phyloP scores from a whole-genome alignment of 1,140 invertebrate species.

The Drosophila miranda region DNA sequence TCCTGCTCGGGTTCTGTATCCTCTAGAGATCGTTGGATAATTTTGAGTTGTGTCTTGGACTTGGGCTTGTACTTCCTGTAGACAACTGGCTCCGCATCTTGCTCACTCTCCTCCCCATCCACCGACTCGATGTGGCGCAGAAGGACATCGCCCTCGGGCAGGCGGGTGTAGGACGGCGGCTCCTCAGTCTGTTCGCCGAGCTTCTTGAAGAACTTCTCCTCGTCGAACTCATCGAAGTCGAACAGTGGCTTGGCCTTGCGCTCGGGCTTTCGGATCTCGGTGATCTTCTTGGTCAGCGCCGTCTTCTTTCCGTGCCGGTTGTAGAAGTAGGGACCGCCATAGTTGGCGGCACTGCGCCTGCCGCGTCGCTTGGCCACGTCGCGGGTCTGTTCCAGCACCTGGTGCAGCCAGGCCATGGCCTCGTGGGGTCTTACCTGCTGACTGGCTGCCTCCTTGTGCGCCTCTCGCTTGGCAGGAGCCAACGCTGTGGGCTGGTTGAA shows the following conservation, averaged over 20 bases:
- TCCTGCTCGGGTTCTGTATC: constrained; percentile 27
- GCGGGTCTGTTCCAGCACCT: constrained; percentile 53
- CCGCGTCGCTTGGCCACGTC: constrained; percentile 40
- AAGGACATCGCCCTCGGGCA: constrained; percentile 76
- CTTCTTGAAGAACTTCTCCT: constrained; percentile 78
- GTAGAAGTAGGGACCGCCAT: constrained; percentile 65
- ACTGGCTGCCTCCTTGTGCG: background rate
- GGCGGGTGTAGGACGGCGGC: constrained; percentile 52
- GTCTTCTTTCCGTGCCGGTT: constrained; percentile 60
- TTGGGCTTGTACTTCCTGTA: constrained; percentile 34
- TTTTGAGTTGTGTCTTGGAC: constrained; percentile 45
- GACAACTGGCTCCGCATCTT: constrained; percentile 32
- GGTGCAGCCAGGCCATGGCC: constrained; percentile 53
- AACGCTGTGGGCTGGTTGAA: constrained; percentile 16
- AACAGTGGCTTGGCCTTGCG: constrained; percentile 60
- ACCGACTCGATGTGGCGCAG: constrained; percentile 60
- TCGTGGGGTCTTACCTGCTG: constrained; percentile 34
- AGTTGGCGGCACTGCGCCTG: constrained; percentile 45
- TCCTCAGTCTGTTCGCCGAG: constrained; percentile 61
- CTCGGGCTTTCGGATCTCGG: constrained; percentile 73
- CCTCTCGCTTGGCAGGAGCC: constrained; percentile 41
- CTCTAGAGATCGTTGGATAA: constrained; percentile 38
- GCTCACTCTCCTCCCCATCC: constrained; percentile 66
- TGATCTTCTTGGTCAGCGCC: constrained; percentile 72
- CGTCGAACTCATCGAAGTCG: constrained; percentile 70